These are phyloP conservation scores for Nerophis ophidion DNA, from an alignment of 2,113 vertebrate species.

Conservation along the genomic window DNA sequence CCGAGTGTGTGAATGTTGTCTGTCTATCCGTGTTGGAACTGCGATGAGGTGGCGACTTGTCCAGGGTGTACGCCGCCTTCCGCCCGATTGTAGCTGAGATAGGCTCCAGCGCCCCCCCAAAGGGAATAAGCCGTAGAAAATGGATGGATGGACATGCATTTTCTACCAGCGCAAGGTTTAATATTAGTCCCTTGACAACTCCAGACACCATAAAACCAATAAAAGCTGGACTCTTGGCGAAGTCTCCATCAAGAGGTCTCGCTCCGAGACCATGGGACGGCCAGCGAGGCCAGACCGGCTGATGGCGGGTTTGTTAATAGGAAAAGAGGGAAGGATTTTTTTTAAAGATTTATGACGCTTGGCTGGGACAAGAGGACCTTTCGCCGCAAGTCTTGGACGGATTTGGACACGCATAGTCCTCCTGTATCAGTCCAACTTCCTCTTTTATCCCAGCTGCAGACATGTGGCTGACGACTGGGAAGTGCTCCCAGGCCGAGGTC, in stretches of 20 bases:
- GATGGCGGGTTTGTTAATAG: conserved; percentile 19
- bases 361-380: conserved; percentile 37
- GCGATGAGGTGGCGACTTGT: too few relatives aligned
- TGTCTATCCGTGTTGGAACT: too few relatives aligned
- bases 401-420: not conserved
- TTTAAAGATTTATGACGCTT: conserved; percentile 48
- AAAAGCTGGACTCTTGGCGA: conserved; percentile 41
- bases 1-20: too few relatives aligned
- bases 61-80: too few relatives aligned
- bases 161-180: conserved; percentile 22
- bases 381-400: conserved; percentile 43
- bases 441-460: conserved; percentile 33
- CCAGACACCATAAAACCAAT: conserved; percentile 68
- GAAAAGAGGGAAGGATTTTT: not conserved
- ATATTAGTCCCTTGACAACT: conserved; percentile 59
- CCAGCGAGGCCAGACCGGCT: conserved; percentile 14
- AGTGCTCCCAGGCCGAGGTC: not conserved
- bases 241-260: conserved; percentile 39
- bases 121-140: too few relatives aligned
- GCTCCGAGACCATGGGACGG: conserved; percentile 32
- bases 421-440: conserved; percentile 20
- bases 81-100: too few relatives aligned
- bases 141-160: too few relatives aligned
- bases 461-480: conserved; percentile 31
- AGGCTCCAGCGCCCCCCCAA: too few relatives aligned